Evolutionary conservation across 2,797 vertebrate genomes (phyloP).

Genomic region (Sebastes taczanowskii): DNA sequence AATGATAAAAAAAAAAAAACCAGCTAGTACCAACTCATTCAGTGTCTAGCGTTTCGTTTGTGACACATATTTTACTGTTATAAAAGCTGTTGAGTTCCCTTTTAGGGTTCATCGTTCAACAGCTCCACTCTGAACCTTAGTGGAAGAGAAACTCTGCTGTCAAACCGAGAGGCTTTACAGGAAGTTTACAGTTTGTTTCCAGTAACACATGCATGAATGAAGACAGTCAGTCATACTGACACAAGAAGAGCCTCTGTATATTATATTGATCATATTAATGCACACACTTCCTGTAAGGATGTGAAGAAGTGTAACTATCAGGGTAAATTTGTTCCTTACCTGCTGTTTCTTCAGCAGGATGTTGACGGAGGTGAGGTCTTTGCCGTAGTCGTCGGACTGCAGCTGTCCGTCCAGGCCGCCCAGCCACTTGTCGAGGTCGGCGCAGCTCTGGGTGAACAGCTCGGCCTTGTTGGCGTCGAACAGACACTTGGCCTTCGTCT

Average conservation of each 20-base stretch:
- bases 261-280: not conserved
- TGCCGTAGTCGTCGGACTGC: conserved; percentile 95
- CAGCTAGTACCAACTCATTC: not conserved
- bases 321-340: conserved; percentile 74
- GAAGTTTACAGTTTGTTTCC: not conserved
- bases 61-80: not conserved
- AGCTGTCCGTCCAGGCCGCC: conserved; percentile 91
- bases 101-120: not conserved
- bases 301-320: not conserved
- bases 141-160: not conserved
- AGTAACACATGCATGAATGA: not conserved
- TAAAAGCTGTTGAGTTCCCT: not conserved
- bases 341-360: conserved; percentile 98
- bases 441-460: conserved; percentile 97
- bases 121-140: not conserved
- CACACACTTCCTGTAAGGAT: not conserved
- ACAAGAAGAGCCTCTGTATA: not conserved
- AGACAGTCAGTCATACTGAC: not conserved
- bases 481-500: conserved; percentile 96
- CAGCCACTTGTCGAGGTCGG: conserved; percentile 97
- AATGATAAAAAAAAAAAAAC: not conserved
- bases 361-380: conserved; percentile 97
- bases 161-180: not conserved
- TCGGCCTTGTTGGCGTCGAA: conserved; percentile 99
- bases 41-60: not conserved